These are phyloP conservation scores for Heliconius cydno DNA, from an alignment of 2,888 invertebrate genomes.

Conservation along the genomic window DNA sequence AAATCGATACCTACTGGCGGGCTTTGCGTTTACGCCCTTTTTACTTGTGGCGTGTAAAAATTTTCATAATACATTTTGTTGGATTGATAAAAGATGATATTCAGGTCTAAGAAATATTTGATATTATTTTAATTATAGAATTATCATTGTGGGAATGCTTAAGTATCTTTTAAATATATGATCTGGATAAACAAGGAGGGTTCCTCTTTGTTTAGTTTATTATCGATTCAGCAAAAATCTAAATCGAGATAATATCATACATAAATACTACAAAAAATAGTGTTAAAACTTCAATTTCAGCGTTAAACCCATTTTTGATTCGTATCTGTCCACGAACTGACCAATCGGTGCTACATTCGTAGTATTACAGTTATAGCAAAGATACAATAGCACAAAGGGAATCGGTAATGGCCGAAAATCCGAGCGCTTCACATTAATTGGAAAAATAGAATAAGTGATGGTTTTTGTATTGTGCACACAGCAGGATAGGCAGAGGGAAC, in stretches of 20 bases:
- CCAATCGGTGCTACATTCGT: background rate
- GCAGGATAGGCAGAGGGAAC: too few species aligned
- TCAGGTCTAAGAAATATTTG: background rate
- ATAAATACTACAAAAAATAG: background rate
- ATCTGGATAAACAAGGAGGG: too few species aligned
- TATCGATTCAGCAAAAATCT: background rate
- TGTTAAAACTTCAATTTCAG: background rate
- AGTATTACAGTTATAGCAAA: background rate
- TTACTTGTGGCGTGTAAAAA: background rate
- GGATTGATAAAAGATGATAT: background rate
- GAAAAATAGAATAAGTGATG: background rate
- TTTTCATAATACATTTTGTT: background rate
- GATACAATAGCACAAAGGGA: conserved; percentile 19
- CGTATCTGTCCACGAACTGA: background rate
- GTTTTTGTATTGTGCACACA: too few species aligned
- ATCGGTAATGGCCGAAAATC: background rate
- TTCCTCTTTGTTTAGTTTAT: too few species aligned
- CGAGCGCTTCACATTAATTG: background rate
- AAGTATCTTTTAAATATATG: background rate
- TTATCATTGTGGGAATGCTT: background rate
- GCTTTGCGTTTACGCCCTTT: background rate
- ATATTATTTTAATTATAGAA: too few species aligned
- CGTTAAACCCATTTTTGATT: background rate
- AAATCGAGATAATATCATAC: background rate
- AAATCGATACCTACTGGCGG: conserved; percentile 22